Base-by-base conservation (phyloP, 2,797 vertebrate species). In the Gastrophryne carolinensis region DNA sequence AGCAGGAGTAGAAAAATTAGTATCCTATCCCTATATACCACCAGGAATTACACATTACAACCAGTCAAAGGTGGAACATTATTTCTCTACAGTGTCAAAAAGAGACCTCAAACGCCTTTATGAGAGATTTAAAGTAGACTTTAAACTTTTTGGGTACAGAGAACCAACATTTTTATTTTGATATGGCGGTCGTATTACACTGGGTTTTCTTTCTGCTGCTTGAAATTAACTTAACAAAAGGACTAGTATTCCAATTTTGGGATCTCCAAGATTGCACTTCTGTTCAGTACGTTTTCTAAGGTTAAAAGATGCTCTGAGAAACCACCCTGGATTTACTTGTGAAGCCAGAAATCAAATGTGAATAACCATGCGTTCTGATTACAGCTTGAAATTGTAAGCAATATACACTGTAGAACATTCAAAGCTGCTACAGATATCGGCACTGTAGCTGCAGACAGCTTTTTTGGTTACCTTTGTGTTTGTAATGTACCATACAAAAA, bases 21-120 rank as follows among this genome's bases (percentile, higher is more conserved):
- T 98, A n/a, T 92, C 94, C 0, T 99, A 99, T 84, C 98, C 98
- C 0, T 86, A 90, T n/a, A 99, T 99, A 50, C 98, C 97, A 0
- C 94, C 92, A 0, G 97, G 98, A 63, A 98, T 99, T 82, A 99
- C 97, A 0, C 81, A 79, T 66, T 99, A 99, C 83, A 99, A 99
- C 88, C 91, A 82, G 80, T 95, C 94, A 82, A 99, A 99, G 89
- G 94, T 99, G 81, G 90, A 96, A 79, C 84, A 35, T 2, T 99
- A 98, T 86, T 99, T 98, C 84, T 90, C 93, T 3, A 94, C 93
- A 72, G 90, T 99, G 84, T 91, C 93, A 87, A 94, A 94, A 76
- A 90, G 95, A 23, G 97, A 98, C 82, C 86, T 96, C 79, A 88
- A 87, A 4, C 95, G 93, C 12, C 94, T 99, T 1, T 97, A 94